These are phyloP conservation scores for Trachelus troglodyta DNA, from an alignment of 2,888 invertebrate species.

Conservation along the genomic window DNA sequence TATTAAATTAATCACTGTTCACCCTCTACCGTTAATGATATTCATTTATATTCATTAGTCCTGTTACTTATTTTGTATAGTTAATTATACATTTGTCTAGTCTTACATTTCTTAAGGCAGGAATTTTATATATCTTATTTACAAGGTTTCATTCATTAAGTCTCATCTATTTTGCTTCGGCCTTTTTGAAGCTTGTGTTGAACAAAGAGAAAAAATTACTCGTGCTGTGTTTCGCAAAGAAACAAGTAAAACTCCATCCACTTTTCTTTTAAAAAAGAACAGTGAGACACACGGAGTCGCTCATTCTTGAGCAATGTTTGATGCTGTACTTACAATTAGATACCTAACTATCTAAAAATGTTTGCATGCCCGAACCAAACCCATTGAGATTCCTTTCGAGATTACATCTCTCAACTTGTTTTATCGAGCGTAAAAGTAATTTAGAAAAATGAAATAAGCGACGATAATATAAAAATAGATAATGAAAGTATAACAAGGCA, in stretches of 20 bases:
- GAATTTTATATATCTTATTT: constrained; percentile 55
- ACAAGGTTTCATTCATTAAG: constrained; percentile 31
- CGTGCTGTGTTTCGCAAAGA: neutral
- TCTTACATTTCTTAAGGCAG: constrained; percentile 65
- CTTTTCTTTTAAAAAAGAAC: neutral
- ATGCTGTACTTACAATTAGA: neutral
- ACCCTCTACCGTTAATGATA: constrained; percentile 16
- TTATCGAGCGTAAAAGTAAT: neutral
- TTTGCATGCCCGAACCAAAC: neutral
- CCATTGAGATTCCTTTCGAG: neutral
- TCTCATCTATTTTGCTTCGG: constrained; percentile 26
- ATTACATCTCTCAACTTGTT: neutral
- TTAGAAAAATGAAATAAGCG: neutral
- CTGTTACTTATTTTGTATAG: constrained; percentile 41
- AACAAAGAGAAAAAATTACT: neutral
- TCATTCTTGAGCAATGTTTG: neutral
- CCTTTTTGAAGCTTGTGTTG: neutral
- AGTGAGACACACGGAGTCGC: neutral
- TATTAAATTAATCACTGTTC: constrained; percentile 16
- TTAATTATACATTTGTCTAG: constrained; percentile 49
- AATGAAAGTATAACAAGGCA: neutral
- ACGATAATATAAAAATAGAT: neutral
- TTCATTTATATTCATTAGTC: constrained; percentile 42
- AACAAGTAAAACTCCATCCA: neutral
- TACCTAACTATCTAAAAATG: neutral